phyloP scores from a whole-genome alignment of 2,797 vertebrate species.

The Spinibarbus caldwelli region DNA sequence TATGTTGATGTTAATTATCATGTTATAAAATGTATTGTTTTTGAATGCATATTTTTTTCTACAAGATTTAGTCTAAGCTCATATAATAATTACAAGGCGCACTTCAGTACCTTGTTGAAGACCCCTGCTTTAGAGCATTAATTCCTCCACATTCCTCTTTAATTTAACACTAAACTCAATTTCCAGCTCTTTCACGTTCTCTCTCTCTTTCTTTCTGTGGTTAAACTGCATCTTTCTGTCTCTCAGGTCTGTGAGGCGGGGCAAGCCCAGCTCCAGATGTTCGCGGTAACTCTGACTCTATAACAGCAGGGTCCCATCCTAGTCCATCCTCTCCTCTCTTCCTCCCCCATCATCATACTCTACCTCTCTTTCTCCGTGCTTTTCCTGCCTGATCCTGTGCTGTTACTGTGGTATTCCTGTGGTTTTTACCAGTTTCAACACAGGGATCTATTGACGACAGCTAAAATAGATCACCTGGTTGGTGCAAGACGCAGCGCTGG shows the following conservation, averaged over 20 bases:
- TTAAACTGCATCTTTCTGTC: constrained; percentile 80
- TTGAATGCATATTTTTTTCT: background rate
- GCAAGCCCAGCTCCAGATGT: constrained; percentile 81
- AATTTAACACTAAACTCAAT: constrained; percentile 11
- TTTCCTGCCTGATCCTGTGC: constrained; percentile 68
- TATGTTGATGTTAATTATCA: background rate
- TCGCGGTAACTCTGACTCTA: constrained; percentile 78
- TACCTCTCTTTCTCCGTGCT: constrained; percentile 62
- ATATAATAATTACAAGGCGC: background rate
- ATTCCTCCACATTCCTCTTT: constrained; percentile 9
- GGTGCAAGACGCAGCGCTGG: constrained; percentile 58
- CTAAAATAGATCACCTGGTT: constrained; percentile 59
- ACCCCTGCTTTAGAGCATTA: constrained; percentile 2
- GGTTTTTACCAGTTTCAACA: constrained; percentile 53
- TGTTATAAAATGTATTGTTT: background rate
- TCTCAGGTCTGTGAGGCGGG: constrained; percentile 81
- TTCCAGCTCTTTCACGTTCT: constrained; percentile 39
- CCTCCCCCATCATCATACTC: constrained; percentile 48
- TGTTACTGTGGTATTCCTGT: too few relatives aligned
- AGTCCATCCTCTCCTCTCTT: constrained; percentile 50
- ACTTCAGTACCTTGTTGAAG: background rate
- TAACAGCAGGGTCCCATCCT: constrained; percentile 70
- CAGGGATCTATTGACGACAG: constrained; percentile 59
- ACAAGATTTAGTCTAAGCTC: background rate
- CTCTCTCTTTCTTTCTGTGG: constrained; percentile 61